phyloP scores from a whole-genome alignment of 2,888 invertebrate genomes.

The Eupelmus urozonus region DNA sequence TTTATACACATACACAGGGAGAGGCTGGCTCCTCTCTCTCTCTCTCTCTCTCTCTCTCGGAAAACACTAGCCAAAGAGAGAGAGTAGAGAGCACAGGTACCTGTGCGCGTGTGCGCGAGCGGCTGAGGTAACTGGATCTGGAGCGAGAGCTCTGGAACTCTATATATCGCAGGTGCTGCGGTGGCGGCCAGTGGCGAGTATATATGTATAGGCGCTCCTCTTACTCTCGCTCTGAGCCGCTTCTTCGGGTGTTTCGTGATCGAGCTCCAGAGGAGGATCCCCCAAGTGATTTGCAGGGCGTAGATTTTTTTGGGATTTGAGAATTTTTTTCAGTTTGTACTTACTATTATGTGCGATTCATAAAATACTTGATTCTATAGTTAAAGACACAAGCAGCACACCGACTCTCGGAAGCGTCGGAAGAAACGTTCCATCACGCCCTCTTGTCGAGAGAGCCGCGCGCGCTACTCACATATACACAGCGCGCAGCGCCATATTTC shows the following conservation, averaged over 20 bases:
- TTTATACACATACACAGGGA: conserved; percentile 48
- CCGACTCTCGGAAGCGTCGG: no score
- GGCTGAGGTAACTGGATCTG: conserved; percentile 68
- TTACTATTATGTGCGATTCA: no score
- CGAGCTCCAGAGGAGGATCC: not conserved
- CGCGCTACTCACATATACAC: not conserved
- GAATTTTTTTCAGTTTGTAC: not conserved
- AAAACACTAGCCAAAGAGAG: no score
- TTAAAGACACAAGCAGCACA: no score
- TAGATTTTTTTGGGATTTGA: not conserved
- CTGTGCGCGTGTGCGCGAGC: not conserved
- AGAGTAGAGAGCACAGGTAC: conserved; percentile 19
- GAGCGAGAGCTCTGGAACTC: conserved; percentile 68
- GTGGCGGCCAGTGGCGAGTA: conserved; percentile 25
- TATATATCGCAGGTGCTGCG: conserved; percentile 75
- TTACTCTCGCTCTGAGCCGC: not conserved
- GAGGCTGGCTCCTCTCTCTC: conserved; percentile 43
- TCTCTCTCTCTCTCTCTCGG: conserved; percentile 13
- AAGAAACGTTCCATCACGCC: no score
- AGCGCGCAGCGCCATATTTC: conserved; percentile 64
- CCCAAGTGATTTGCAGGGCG: not conserved
- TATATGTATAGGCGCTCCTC: not conserved
- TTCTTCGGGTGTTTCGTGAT: not conserved
- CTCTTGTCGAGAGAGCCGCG: no score
- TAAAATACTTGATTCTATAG: no score